These are phyloP conservation scores for Drosophila willistoni DNA, from an alignment of 1,140 invertebrate species.

Conservation along the genomic window DNA sequence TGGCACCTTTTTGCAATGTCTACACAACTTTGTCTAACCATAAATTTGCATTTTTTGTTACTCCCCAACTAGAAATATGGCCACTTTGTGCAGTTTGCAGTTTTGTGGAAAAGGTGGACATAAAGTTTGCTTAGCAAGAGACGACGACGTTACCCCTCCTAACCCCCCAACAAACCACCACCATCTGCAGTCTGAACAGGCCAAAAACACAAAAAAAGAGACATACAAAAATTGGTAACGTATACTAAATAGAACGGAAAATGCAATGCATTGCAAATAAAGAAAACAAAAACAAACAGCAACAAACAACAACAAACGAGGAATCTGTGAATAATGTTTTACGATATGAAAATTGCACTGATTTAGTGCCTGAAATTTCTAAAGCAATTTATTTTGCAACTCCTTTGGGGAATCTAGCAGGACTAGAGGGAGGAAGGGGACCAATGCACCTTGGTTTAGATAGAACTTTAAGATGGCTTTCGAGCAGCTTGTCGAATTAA, in stretches of 20 bases:
- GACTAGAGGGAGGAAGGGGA: background rate
- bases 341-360: constrained; percentile 74
- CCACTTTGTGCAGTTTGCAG: constrained; percentile 34
- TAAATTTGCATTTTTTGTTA: constrained; percentile 70
- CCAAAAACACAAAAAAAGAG: background rate
- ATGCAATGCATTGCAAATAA: constrained; percentile 64
- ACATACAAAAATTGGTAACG: constrained; percentile 13
- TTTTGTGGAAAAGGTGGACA: constrained; percentile 36
- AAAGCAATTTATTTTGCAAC: constrained; percentile 52
- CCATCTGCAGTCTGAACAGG: background rate
- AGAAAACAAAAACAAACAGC: constrained; percentile 26
- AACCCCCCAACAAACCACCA: too few relatives aligned
- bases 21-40: constrained; percentile 69
- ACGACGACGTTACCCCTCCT: background rate
- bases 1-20: constrained; percentile 61
- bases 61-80: constrained; percentile 60
- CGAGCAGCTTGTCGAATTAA: background rate
- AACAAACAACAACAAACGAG: constrained; percentile 27
- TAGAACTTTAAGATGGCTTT: constrained; percentile 2
- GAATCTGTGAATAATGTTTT: constrained; percentile 69
- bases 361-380: constrained; percentile 64
- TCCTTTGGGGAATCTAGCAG: background rate
- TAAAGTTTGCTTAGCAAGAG: constrained; percentile 59
- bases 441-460: background rate
- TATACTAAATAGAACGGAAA: constrained; percentile 13